Conservation (phyloP, 2,888 invertebrate genomes). For the Synergus itoensis region DNA sequence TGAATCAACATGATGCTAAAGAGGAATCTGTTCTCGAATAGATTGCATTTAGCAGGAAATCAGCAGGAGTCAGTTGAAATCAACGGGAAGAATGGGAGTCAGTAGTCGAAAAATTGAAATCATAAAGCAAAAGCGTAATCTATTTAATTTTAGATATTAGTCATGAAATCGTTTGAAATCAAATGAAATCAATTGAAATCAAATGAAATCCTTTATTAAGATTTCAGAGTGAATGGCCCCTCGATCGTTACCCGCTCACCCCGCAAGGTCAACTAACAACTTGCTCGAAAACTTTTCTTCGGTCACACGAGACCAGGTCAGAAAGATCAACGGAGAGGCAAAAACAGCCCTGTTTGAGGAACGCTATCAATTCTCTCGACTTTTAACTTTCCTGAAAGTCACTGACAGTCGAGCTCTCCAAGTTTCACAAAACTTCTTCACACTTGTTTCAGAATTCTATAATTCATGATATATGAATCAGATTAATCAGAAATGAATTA, state of each 20-base stretch:
- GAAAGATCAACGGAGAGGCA: background rate
- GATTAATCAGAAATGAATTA: background rate
- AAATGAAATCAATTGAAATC: no score
- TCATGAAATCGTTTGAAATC: no score
- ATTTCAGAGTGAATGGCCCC: no score
- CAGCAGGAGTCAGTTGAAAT: no score
- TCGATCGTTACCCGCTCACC: background rate
- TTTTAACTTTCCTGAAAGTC: background rate
- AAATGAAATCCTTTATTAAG: no score
- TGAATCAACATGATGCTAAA: no score
- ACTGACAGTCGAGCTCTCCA: background rate
- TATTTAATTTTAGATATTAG: no score
- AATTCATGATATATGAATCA: background rate
- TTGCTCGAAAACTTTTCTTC: background rate
- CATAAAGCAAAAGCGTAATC: no score
- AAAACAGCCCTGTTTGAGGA: background rate
- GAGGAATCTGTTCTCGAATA: no score
- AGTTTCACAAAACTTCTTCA: background rate
- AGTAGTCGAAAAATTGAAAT: no score
- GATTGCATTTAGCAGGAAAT: no score
- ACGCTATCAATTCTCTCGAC: background rate
- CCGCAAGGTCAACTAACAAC: conserved; percentile 3
- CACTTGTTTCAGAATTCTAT: conserved; percentile 17
- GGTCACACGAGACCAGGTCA: background rate
- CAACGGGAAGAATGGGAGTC: no score